Evolutionary conservation across 2,797 vertebrate species (phyloP).

Genomic region (Acipenser transmontanus): DNA sequence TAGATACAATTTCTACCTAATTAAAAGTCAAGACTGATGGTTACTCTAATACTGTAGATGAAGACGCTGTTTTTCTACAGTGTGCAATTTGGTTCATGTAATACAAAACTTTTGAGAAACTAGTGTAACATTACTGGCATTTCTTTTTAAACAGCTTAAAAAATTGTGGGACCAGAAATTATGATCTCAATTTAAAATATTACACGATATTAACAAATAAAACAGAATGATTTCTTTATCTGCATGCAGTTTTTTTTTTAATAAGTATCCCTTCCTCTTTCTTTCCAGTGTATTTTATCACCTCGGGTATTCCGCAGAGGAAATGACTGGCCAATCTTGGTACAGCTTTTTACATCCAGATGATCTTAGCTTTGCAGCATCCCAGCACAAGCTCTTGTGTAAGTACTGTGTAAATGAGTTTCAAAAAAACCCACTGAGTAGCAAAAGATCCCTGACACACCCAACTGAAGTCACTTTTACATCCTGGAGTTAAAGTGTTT

Average conservation of each 20-base stretch:
- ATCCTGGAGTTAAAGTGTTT: too few species aligned
- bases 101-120: not conserved
- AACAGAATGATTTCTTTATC: not conserved
- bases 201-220: too few species aligned
- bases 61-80: too few species aligned
- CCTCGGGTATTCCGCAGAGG: conserved; percentile 61
- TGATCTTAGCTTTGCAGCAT: conserved; percentile 47
- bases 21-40: too few species aligned
- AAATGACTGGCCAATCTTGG: conserved; percentile 69
- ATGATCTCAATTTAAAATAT: too few species aligned
- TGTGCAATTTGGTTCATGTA: too few species aligned
- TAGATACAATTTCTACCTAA: too few species aligned
- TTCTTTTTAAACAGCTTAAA: not conserved
- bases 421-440: too few species aligned
- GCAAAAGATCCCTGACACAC: too few species aligned
- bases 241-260: conserved; percentile 5
- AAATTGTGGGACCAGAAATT: too few species aligned
- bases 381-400: conserved; percentile 62
- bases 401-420: conserved; percentile 37
- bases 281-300: conserved; percentile 55
- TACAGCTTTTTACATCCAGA: conserved; percentile 75
- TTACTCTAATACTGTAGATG: too few species aligned
- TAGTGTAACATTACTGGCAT: not conserved
- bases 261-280: not conserved
- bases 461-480: too few species aligned